Percentiles rank a stretch among this genome's conserved stretches.
phyloP scores from a whole-genome alignment of 2,888 invertebrate genomes.

The Drosophila imparisetae region DNA sequence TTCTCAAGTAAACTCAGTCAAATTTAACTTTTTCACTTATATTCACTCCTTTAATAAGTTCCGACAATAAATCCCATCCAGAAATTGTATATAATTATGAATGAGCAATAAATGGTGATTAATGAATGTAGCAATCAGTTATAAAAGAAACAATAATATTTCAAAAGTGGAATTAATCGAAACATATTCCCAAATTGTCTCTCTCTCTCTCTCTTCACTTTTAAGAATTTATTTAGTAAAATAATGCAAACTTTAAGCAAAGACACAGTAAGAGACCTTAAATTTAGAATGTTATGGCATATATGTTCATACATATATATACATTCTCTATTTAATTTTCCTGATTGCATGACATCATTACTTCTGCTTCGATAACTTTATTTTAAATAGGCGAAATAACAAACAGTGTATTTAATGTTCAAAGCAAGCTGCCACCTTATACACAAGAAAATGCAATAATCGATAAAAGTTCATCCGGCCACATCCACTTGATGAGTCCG shows the following conservation, averaged over 20 bases:
- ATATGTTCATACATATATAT: background rate
- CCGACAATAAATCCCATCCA: background rate
- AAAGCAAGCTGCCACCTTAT: conserved; percentile 18
- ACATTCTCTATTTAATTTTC: conserved; percentile 7
- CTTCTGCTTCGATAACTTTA: conserved; percentile 6
- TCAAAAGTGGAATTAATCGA: background rate
- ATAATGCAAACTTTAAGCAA: background rate
- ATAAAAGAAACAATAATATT: background rate
- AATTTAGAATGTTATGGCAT: background rate
- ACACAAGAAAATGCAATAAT: conserved; percentile 71
- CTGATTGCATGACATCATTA: conserved; percentile 43
- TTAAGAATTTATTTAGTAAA: background rate
- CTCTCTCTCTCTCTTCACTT: background rate
- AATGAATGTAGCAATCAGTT: background rate
- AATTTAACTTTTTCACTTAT: background rate
- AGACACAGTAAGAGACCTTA: background rate
- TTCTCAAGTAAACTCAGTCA: background rate
- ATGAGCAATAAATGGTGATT: background rate
- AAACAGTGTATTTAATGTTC: conserved; percentile 42
- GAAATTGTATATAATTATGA: background rate
- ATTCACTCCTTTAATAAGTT: background rate
- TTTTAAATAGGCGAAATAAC: conserved; percentile 6
- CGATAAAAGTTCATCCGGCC: conserved; percentile 65
- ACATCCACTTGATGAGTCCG: conserved; percentile 37
- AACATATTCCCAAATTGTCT: background rate